These are phyloP conservation scores for Sebastes hubbsi DNA, from an alignment of 2,797 vertebrate species.

Conservation along the genomic window DNA sequence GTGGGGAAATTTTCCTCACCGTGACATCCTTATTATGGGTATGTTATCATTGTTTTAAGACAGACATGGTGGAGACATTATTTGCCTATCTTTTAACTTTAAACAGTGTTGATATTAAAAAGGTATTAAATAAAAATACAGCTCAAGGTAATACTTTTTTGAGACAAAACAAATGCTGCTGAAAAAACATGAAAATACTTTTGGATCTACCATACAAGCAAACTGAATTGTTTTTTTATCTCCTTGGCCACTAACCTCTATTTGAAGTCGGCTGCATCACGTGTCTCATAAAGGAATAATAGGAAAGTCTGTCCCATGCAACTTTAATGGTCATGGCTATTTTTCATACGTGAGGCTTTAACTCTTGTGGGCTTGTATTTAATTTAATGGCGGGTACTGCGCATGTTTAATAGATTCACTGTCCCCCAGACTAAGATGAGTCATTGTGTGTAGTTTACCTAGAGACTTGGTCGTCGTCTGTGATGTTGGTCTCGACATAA, in stretches of 20 bases:
- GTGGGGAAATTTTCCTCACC: too few species aligned
- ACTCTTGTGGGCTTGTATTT: not conserved
- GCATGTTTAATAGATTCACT: not conserved
- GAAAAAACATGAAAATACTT: not conserved
- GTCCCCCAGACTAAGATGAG: not conserved
- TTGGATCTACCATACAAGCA: not conserved
- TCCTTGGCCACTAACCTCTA: not conserved
- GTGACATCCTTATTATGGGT: too few species aligned
- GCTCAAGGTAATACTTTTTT: not conserved
- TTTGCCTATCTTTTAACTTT: not conserved
- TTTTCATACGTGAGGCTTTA: not conserved
- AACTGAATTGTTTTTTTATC: not conserved
- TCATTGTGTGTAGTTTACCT: not conserved
- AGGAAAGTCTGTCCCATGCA: slow-evolving; percentile 1
- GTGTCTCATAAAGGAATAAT: slow-evolving; percentile 13
- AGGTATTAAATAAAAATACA: not conserved
- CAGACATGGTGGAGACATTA: not conserved
- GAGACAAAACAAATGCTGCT: not conserved
- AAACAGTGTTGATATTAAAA: not conserved
- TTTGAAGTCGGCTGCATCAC: not conserved
- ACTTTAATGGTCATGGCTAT: slow-evolving; percentile 3
- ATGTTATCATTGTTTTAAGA: not conserved
- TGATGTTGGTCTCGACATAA: not conserved
- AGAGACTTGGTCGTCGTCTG: not conserved
- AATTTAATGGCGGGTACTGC: not conserved